A percentile compares a stretch with the other conserved stretches of the same genome.
phyloP scores from a whole-genome alignment of 1,140 invertebrate genomes.

The Brachionus koreanus region DNA sequence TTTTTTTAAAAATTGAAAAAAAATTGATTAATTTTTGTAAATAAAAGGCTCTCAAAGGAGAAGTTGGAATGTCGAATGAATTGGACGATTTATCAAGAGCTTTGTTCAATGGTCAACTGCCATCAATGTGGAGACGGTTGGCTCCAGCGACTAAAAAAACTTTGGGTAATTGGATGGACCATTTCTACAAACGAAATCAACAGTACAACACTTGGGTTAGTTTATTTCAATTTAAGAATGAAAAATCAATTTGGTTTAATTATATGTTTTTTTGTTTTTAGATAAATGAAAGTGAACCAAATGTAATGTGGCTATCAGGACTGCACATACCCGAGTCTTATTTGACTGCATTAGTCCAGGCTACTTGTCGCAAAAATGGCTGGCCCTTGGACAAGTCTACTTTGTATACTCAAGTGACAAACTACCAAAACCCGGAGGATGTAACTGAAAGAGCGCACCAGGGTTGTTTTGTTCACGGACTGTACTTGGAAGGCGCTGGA shows the following conservation, averaged over 20 bases:
- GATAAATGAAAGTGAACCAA: conserved; percentile 66
- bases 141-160: conserved; percentile 78
- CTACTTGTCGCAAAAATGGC: conserved; percentile 75
- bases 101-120: conserved; percentile 77
- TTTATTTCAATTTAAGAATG: not conserved
- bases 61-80: conserved; percentile 80
- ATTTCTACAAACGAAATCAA: conserved; percentile 68
- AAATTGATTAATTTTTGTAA: too few relatives aligned
- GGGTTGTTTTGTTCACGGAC: conserved; percentile 82
- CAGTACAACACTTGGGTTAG: conserved; percentile 75
- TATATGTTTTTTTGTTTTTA: conserved; percentile 46
- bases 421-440: conserved; percentile 67
- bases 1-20: too few relatives aligned
- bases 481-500: conserved; percentile 88
- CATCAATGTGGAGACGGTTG: conserved; percentile 72
- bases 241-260: not conserved
- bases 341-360: conserved; percentile 76
- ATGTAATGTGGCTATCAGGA: conserved; percentile 83
- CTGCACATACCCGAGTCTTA: conserved; percentile 83
- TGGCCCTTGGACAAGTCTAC: conserved; percentile 82
- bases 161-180: conserved; percentile 79
- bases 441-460: conserved; percentile 75
- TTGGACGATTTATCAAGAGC: conserved; percentile 75
- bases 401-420: conserved; percentile 73
- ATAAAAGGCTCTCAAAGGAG: conserved; percentile 71